Conservation (phyloP, 2,888 invertebrate species). For the Machimus atricapillus region DNA sequence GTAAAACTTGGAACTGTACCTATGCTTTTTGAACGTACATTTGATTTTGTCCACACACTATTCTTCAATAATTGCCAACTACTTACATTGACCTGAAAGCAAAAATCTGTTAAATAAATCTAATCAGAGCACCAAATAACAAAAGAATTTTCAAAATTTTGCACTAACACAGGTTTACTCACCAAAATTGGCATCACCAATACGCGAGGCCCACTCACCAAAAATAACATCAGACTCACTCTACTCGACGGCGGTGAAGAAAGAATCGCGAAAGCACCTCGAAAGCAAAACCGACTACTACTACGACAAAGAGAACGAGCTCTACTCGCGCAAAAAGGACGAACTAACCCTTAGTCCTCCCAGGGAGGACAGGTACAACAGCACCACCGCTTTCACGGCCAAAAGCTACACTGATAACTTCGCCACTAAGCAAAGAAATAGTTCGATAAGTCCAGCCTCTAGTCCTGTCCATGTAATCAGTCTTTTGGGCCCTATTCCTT, state of each 20-base stretch:
- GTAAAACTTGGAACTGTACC: not conserved
- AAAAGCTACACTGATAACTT: constrained; percentile 49
- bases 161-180: constrained; percentile 43
- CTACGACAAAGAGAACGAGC: constrained; percentile 62
- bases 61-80: constrained; percentile 22
- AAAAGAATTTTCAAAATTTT: not conserved
- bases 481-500: not conserved
- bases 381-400: constrained; percentile 47
- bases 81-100: not conserved
- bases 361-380: constrained; percentile 57
- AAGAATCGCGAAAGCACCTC: constrained; percentile 52
- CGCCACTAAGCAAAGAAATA: constrained; percentile 47
- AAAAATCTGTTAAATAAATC: not conserved
- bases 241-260: constrained; percentile 55
- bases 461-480: constrained; percentile 61
- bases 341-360: constrained; percentile 57
- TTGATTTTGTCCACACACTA: constrained; percentile 39
- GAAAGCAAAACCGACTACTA: constrained; percentile 58
- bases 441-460: constrained; percentile 55
- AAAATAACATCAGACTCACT: constrained; percentile 55
- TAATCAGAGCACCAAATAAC: not conserved
- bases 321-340: constrained; percentile 53
- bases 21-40: not conserved
- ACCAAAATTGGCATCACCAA: constrained; percentile 53
- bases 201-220: constrained; percentile 54